These are phyloP conservation scores for Rhaphigaster nebulosa DNA, from an alignment of 2,888 invertebrate species.

Conservation along the genomic window DNA sequence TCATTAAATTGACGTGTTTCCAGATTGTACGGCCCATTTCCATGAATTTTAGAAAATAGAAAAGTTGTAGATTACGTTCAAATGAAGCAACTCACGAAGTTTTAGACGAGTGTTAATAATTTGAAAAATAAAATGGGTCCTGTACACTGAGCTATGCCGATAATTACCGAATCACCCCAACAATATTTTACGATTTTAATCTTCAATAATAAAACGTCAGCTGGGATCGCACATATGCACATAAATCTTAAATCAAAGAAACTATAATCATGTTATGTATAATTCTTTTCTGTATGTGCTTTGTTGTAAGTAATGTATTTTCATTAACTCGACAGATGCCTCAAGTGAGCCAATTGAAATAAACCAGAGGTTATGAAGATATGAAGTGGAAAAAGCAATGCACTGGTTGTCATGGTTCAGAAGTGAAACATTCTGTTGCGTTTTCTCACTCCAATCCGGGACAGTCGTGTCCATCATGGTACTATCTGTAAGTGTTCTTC, in stretches of 20 bases:
- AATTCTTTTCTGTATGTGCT: background rate
- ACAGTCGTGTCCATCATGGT: slow-evolving; percentile 4
- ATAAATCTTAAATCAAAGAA: background rate
- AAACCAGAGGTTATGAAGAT: background rate
- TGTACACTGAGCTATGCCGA: too few relatives aligned
- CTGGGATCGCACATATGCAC: slow-evolving; percentile 17
- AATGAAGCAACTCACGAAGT: too few relatives aligned
- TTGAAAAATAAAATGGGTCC: too few relatives aligned
- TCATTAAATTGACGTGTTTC: too few relatives aligned
- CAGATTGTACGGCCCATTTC: too few relatives aligned
- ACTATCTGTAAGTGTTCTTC: background rate
- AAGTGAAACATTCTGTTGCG: background rate
- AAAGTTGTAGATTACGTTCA: too few relatives aligned
- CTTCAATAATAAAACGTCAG: background rate
- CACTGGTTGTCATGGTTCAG: background rate
- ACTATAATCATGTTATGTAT: background rate
- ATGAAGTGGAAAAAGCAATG: slow-evolving; percentile 42
- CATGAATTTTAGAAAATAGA: too few relatives aligned
- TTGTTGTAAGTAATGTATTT: background rate
- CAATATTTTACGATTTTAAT: background rate
- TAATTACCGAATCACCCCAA: background rate
- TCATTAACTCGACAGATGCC: background rate
- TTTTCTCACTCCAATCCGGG: slow-evolving; percentile 46
- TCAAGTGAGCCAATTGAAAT: background rate
- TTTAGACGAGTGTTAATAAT: too few relatives aligned